phyloP scores from a whole-genome alignment of 2,113 vertebrate species.

The Caretta caretta region DNA sequence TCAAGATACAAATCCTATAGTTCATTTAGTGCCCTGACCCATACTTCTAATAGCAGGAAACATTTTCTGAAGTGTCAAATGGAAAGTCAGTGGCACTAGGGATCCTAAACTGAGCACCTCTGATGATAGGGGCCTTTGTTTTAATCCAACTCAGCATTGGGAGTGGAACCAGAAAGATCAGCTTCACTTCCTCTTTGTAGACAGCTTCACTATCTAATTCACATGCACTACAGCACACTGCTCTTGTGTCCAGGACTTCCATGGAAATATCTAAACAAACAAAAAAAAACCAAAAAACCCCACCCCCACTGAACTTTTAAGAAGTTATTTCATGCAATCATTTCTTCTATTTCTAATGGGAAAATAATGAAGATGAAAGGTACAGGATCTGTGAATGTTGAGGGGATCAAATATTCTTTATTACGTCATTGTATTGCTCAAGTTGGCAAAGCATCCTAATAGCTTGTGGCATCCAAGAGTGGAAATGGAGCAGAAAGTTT shows the following conservation, averaged over 20 bases:
- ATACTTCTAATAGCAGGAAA: neutral
- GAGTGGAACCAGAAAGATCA: rapidly evolving
- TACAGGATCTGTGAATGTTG: rapidly evolving
- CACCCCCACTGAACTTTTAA: neutral
- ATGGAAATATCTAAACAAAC: neutral
- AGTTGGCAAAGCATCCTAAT: neutral
- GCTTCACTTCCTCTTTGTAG: neutral
- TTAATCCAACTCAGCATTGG: neutral
- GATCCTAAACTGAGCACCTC: neutral
- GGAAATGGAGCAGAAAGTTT: neutral
- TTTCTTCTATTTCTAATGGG: neutral
- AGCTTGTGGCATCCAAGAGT: neutral
- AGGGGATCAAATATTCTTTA: neutral
- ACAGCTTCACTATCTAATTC: neutral
- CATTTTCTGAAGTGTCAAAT: neutral
- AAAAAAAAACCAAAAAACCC: neutral
- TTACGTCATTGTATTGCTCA: neutral
- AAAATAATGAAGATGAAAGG: neutral
- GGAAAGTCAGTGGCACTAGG: neutral
- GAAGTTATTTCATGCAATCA: neutral
- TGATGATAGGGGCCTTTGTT: neutral
- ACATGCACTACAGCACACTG: no score
- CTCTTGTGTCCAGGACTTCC: neutral
- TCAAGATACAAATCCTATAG: neutral
- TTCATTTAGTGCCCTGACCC: neutral